A percentile compares a stretch with the other conserved stretches of the same genome.
phyloP scores from a whole-genome alignment of 1,140 invertebrate species.

The Temnothorax nylanderi region DNA sequence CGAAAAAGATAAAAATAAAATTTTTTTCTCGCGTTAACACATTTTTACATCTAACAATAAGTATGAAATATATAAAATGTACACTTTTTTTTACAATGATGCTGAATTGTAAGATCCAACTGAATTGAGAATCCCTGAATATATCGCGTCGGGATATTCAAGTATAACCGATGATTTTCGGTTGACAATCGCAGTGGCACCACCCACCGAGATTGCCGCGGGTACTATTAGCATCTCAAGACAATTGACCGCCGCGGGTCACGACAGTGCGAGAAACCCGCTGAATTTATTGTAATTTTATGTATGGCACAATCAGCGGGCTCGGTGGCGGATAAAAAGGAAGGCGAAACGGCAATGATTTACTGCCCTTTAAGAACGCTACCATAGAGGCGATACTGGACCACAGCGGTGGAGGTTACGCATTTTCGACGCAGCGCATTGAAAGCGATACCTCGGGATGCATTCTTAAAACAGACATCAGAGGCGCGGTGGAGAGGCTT shows the following conservation, averaged over 20 bases:
- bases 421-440: conserved; percentile 43
- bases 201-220: conserved; percentile 75
- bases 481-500: background rate
- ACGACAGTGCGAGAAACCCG: conserved; percentile 79
- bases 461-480: conserved; percentile 63
- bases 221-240: conserved; percentile 75
- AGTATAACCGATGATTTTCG: conserved; percentile 19
- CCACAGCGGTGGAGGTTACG: conserved; percentile 35
- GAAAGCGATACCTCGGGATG: conserved; percentile 66
- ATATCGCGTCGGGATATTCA: background rate
- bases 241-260: conserved; percentile 80
- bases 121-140: background rate
- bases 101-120: background rate
- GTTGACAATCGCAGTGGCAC: conserved; percentile 70
- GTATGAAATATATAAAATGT: background rate
- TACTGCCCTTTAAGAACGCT: conserved; percentile 73
- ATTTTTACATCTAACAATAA: background rate
- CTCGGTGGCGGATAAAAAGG: conserved; percentile 72
- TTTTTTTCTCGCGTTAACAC: background rate
- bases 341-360: conserved; percentile 71
- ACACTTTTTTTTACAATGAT: background rate
- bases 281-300: conserved; percentile 84
- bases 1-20: background rate
- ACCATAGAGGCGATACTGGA: conserved; percentile 42
- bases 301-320: conserved; percentile 83